These are phyloP conservation scores for Pammene aurita DNA, from an alignment of 2,888 invertebrate genomes.

Conservation along the genomic window DNA sequence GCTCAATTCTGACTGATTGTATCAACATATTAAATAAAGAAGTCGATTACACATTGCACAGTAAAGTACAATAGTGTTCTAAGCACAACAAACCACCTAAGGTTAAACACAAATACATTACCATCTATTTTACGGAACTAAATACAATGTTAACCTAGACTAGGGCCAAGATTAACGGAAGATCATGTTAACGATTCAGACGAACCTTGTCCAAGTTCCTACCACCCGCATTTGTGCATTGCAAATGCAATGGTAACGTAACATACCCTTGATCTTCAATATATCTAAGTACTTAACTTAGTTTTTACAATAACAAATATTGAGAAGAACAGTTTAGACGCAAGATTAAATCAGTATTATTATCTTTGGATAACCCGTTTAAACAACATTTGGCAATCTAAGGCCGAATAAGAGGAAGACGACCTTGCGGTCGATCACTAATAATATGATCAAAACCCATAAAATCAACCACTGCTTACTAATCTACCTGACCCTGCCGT, in stretches of 20 bases:
- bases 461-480: neutral
- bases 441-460: neutral
- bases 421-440: constrained; percentile 5
- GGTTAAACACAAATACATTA: neutral
- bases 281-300: neutral
- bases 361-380: neutral
- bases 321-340: neutral
- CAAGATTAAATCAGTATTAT: neutral
- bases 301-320: too few species aligned
- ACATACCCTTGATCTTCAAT: constrained; percentile 9
- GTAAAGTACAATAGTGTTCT: too few species aligned
- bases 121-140: constrained; percentile 7
- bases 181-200: constrained; percentile 3
- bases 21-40: too few species aligned
- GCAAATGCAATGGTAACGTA: neutral
- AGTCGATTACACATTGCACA: too few species aligned
- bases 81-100: too few species aligned
- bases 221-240: constrained; percentile 6
- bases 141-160: neutral
- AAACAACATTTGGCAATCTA: neutral
- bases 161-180: neutral
- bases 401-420: neutral
- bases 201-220: constrained; percentile 16
- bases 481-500: neutral
- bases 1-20: too few species aligned